Evolutionary conservation across 2,888 invertebrate species (phyloP).

Genomic region (Ormia ochracea): DNA sequence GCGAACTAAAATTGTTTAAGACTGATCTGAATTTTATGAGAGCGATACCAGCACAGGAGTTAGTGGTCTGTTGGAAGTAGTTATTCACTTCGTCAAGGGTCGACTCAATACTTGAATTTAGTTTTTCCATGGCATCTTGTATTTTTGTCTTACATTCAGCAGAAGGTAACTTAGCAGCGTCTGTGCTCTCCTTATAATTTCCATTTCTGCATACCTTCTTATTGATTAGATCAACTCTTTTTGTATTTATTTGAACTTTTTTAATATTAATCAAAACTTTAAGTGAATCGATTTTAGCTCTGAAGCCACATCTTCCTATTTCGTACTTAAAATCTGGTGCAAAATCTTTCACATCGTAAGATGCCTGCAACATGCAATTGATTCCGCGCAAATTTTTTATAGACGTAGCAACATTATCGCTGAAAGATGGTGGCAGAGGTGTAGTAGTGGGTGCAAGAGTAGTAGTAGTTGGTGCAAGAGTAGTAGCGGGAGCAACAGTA

Average conservation of each 20-base stretch:
- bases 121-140: neutral
- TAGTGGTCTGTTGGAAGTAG: neutral
- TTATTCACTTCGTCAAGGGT: neutral
- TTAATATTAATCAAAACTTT: neutral
- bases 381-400: conserved; percentile 30
- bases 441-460: neutral
- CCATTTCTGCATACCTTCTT: conserved; percentile 5
- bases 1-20: conserved; percentile 3
- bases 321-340: conserved; percentile 1
- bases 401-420: conserved; percentile 13
- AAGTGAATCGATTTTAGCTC: neutral
- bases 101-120: neutral
- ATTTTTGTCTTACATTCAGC: neutral
- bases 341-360: neutral
- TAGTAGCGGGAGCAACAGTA: neutral
- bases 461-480: neutral
- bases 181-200: neutral
- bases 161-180: neutral
- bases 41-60: conserved; percentile 5
- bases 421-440: neutral
- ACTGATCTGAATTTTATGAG: neutral
- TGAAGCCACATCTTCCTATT: conserved; percentile 16
- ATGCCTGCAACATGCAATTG: conserved; percentile 17
- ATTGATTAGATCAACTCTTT: neutral
- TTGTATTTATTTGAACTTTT: neutral